These are phyloP conservation scores for Serranochromis macrocephalus DNA, from an alignment of 2,113 vertebrate species.

Conservation along the genomic window DNA sequence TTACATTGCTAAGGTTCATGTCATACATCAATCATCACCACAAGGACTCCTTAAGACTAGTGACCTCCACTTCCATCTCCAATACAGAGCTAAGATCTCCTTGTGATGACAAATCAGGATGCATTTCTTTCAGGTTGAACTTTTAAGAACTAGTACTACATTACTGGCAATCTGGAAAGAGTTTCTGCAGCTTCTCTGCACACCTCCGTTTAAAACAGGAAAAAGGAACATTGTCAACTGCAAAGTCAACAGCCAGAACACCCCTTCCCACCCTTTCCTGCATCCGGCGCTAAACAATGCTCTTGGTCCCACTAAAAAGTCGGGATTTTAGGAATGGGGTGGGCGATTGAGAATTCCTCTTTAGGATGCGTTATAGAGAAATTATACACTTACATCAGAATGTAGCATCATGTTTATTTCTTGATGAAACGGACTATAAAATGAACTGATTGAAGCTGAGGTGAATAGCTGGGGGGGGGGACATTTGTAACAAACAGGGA, in stretches of 20 bases:
- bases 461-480: fast-evolving
- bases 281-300: slow-evolving; percentile 71
- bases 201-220: slow-evolving; percentile 58
- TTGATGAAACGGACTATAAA: not conserved
- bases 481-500: not conserved
- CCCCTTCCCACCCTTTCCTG: slow-evolving; percentile 74
- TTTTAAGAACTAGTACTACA: not conserved
- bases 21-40: not conserved
- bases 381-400: not conserved
- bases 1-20: not conserved
- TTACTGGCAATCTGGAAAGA: not conserved
- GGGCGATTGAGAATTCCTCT: not conserved
- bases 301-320: not conserved
- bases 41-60: not conserved
- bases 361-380: not conserved
- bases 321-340: not conserved
- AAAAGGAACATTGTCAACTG: slow-evolving; percentile 56
- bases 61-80: not conserved
- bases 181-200: not conserved
- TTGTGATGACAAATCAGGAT: not conserved
- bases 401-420: not conserved
- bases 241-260: slow-evolving; percentile 39
- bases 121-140: not conserved
- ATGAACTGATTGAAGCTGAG: not conserved
- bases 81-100: not conserved